Conservation (phyloP, 2,113 vertebrate species). For the Brevimyrus niger region DNA sequence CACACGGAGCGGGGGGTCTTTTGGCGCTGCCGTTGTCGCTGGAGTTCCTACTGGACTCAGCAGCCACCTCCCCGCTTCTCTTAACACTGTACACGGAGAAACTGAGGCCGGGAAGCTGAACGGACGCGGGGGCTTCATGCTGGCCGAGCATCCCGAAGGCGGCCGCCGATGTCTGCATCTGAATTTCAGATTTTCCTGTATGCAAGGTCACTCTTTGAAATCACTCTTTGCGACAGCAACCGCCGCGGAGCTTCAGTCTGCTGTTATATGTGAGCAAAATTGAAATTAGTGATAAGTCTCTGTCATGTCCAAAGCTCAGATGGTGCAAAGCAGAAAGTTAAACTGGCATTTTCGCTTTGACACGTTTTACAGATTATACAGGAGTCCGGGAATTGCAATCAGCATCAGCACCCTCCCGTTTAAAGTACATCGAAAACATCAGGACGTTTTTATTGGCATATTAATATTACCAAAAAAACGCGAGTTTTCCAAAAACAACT, state of each 20-base stretch:
- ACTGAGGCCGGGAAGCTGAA: slow-evolving; percentile 53
- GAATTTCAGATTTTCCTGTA: slow-evolving; percentile 50
- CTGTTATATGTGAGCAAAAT: background rate
- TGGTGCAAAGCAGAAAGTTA: background rate
- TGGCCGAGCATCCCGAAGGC: slow-evolving; percentile 64
- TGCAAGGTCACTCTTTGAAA: slow-evolving; percentile 42
- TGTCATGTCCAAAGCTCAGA: background rate
- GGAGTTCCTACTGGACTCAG: slow-evolving; percentile 55
- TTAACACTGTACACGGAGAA: slow-evolving; percentile 63
- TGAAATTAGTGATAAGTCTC: background rate
- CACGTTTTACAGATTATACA: background rate
- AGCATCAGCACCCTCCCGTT: background rate
- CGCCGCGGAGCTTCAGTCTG: slow-evolving; percentile 41
- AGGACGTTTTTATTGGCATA: background rate
- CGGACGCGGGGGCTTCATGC: slow-evolving; percentile 54
- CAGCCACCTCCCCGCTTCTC: slow-evolving; percentile 43
- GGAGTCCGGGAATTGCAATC: background rate
- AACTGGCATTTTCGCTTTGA: background rate
- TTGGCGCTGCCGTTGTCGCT: slow-evolving; percentile 53
- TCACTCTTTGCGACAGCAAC: background rate
- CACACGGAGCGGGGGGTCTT: slow-evolving; percentile 46
- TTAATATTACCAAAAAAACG: background rate
- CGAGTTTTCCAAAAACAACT: background rate
- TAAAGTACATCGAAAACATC: background rate
- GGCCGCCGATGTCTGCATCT: slow-evolving; percentile 55